A percentile compares a stretch with the other conserved stretches of the same genome.
Evolutionary conservation across 2,113 vertebrate genomes (phyloP).

Genomic region (Artemisiospiza belli): DNA sequence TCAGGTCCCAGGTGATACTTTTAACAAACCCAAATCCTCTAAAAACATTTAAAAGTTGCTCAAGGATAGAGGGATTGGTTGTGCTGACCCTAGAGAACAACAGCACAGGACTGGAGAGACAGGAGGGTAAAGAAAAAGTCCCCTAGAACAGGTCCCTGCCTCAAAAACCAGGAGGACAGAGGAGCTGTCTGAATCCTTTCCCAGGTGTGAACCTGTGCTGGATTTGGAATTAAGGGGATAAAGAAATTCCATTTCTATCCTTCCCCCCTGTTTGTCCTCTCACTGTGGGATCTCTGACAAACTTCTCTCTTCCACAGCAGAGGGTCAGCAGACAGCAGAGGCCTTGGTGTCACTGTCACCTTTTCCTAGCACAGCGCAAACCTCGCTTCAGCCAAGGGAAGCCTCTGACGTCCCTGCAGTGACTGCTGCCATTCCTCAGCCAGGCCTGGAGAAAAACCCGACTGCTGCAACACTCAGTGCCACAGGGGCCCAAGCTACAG

Average conservation of each 20-base stretch:
- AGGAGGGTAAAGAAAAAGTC: neutral
- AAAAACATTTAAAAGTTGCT: neutral
- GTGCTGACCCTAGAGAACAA: neutral
- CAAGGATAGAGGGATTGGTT: neutral
- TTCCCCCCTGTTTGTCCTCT: neutral
- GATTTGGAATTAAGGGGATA: neutral
- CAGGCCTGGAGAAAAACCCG: neutral
- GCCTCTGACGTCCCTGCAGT: neutral
- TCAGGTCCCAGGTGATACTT: neutral
- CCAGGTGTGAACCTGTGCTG: neutral
- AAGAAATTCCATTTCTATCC: neutral
- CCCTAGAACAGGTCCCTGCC: neutral
- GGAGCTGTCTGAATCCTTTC: neutral
- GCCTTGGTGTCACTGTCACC: neutral
- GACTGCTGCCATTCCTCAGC: neutral
- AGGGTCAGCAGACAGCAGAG: neutral
- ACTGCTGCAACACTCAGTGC: neutral
- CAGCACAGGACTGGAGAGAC: neutral
- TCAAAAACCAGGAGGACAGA: neutral
- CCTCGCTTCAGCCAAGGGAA: neutral
- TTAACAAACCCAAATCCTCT: neutral
- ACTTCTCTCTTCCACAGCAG: conserved; percentile 29
- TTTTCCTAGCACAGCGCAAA: neutral
- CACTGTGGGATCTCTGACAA: neutral
- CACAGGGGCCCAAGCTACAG: neutral